These are phyloP conservation scores for Progne subis DNA, from an alignment of 2,113 vertebrate species.

Conservation along the genomic window DNA sequence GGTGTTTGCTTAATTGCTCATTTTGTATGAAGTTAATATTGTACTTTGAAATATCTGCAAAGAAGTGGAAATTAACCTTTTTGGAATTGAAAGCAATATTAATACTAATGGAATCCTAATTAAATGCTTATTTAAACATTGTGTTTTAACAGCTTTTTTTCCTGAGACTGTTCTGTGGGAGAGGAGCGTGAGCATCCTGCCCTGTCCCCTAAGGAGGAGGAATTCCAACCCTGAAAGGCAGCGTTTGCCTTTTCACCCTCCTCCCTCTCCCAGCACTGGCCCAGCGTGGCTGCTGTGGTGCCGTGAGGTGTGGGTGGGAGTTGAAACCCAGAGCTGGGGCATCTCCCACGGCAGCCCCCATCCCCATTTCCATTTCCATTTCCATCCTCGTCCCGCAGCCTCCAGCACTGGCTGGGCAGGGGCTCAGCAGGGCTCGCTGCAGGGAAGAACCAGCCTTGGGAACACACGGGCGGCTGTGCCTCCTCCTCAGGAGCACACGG, in stretches of 20 bases:
- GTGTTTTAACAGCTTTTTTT: slow-evolving; percentile 63
- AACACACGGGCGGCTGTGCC: background rate
- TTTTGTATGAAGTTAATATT: slow-evolving; percentile 96
- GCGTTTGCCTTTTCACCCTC: background rate
- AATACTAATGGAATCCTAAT: slow-evolving; percentile 91
- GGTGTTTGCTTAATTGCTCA: slow-evolving; percentile 91
- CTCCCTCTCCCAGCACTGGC: background rate
- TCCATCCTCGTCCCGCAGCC: rapidly evolving
- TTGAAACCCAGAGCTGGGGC: rapidly evolving
- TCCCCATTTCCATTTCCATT: too few species aligned
- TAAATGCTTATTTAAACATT: slow-evolving; percentile 84
- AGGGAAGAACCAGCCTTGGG: background rate
- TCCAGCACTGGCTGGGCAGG: background rate
- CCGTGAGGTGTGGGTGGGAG: background rate
- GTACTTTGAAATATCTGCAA: slow-evolving; percentile 86
- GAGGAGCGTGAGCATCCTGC: background rate
- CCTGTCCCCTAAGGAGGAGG: too few species aligned
- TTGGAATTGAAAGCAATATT: slow-evolving; percentile 98
- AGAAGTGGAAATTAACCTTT: slow-evolving; percentile 87
- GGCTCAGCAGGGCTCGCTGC: background rate
- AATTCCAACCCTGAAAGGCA: background rate
- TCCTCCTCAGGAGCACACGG: background rate
- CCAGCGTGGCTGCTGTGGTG: background rate
- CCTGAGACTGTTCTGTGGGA: background rate
- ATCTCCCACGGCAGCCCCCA: background rate